phyloP scores from a whole-genome alignment of 2,797 vertebrate genomes.

The Gambelia wislizenii region DNA sequence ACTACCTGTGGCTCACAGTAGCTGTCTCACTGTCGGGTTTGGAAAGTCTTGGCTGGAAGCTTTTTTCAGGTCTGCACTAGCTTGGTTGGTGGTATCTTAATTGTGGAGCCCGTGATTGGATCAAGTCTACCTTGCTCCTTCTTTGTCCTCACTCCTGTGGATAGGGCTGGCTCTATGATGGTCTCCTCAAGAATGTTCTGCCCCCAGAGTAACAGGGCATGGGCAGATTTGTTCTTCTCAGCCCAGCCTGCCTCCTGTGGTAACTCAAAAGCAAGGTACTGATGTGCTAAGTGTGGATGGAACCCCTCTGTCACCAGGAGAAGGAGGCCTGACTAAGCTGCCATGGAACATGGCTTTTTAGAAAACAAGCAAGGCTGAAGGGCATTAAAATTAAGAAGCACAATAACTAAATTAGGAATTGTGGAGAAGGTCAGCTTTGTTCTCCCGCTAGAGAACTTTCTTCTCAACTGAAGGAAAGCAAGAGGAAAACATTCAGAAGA shows the following conservation, averaged over 20 bases:
- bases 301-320: background rate
- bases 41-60: background rate
- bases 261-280: background rate
- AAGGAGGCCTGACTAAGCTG: background rate
- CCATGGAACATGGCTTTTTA: background rate
- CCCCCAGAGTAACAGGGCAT: rapidly evolving
- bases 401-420: too few species aligned
- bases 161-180: background rate
- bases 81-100: background rate
- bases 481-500: background rate
- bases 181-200: background rate
- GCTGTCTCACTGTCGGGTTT: background rate
- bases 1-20: background rate
- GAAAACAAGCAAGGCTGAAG: too few species aligned
- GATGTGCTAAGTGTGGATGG: background rate
- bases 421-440: background rate
- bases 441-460: background rate
- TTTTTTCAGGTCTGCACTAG: background rate
- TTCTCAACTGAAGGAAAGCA: background rate
- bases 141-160: too few species aligned
- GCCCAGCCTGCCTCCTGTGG: background rate
- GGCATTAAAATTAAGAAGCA: background rate
- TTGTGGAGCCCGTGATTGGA: too few species aligned
- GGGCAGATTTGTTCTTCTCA: too few species aligned
- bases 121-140: too few species aligned